A percentile compares a stretch with the other conserved stretches of the same genome.
These are phyloP conservation scores for Eonycteris spelaea DNA, from an alignment of 2,113 vertebrate genomes.

Conservation along the genomic window DNA sequence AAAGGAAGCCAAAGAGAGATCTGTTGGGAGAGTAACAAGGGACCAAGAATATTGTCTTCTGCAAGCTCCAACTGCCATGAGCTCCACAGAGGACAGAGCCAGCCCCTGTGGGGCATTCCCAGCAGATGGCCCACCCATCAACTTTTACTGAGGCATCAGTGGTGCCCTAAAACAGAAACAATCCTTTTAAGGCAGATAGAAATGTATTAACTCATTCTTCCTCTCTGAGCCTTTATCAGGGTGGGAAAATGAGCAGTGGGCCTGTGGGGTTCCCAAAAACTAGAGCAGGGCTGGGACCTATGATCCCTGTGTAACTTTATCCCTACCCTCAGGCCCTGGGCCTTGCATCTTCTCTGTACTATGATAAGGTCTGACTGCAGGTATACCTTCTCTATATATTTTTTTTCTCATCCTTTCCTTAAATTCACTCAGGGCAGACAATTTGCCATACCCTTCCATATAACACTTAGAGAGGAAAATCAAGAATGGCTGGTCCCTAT, in stretches of 20 bases:
- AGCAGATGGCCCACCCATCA: not conserved
- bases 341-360: not conserved
- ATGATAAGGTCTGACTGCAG: not conserved
- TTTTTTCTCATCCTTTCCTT: not conserved
- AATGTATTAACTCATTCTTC: rapidly evolving
- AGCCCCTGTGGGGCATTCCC: rapidly evolving
- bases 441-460: too few relatives aligned
- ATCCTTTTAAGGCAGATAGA: not conserved
- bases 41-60: rapidly evolving
- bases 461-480: not conserved
- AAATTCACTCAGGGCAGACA: not conserved
- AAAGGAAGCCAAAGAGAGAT: not conserved
- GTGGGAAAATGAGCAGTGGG: too few relatives aligned
- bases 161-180: not conserved
- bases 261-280: not conserved
- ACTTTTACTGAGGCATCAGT: not conserved
- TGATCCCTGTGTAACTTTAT: too few relatives aligned
- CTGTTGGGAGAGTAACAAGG: not conserved
- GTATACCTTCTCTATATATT: not conserved
- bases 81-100: rapidly evolving
- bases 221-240: too few relatives aligned
- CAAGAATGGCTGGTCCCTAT: not conserved
- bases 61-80: rapidly evolving
- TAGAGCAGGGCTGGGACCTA: rapidly evolving
- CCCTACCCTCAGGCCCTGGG: not conserved